These are phyloP conservation scores for Quadroppia sp. DNA, from an alignment of 2,888 invertebrate species.

Conservation along the genomic window DNA sequence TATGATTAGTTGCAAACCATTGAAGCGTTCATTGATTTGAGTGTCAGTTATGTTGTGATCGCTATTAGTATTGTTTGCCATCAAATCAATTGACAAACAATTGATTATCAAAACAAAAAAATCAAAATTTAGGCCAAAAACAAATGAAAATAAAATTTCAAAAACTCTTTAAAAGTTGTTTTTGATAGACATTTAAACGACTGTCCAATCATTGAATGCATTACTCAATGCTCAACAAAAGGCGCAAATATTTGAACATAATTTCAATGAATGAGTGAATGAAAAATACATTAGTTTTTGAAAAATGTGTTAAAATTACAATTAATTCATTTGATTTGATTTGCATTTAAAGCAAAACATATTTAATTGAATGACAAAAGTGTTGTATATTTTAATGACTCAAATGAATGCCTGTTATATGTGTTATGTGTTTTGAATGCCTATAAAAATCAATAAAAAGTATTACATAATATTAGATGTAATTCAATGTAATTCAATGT, in stretches of 20 bases:
- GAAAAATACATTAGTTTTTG: no score
- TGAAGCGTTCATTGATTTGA: conserved; percentile 12
- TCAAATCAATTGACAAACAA: background rate
- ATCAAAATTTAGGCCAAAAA: background rate
- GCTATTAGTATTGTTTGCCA: background rate
- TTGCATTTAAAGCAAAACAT: no score
- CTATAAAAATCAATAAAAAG: no score
- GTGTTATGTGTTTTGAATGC: no score
- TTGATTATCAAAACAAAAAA: background rate
- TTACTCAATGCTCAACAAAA: background rate
- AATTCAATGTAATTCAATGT: no score
- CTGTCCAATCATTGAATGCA: background rate
- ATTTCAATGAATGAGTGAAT: background rate
- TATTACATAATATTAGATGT: no score
- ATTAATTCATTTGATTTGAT: no score
- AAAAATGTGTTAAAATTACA: no score
- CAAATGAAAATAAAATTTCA: background rate
- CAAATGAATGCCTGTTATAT: no score
- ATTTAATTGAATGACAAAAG: no score
- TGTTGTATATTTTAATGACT: no score
- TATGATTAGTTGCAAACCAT: conserved; percentile 10
- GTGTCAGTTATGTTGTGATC: conserved; percentile 13
- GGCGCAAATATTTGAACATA: background rate
- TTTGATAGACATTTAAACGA: background rate
- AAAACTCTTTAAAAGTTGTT: no score